Base-by-base conservation (phyloP, 2,113 vertebrate species). In the Rhegmatorhina hoffmannsi region DNA sequence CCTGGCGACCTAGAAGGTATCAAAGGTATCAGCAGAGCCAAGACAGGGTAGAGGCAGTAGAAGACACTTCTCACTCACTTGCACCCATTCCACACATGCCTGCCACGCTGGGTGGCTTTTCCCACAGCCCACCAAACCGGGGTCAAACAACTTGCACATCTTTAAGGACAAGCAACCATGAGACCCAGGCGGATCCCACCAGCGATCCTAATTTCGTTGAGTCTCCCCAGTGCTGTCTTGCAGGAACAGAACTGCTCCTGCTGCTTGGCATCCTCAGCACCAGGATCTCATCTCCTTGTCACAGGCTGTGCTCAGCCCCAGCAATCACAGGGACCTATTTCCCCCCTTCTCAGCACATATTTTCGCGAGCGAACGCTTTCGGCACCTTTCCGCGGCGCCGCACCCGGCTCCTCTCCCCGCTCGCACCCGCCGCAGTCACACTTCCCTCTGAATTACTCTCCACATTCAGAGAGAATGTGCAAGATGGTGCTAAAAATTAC, bases 401-500 rank as follows among this genome's bases (percentile, higher is more conserved):
- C 34, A 20, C 79, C 79, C 26, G 40, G 76, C 58, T 33, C 67
- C 63, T n/a, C 46, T 81, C 78, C 84, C 60, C 19, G 59, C 70
- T 43, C 89, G 40, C 90, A 20, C 85, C 20, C 91, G 56, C 56
- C 14, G 8, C 90, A 56, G 20, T 84, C 79, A 21, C 80, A 3
- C 86, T 13, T 60, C 95, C 93, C 64, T 52, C 77, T 11, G 38
- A 72, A 91, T 56, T 50, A 16, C 87, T 58, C 63, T n/a, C 89
- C 40, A 14, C 47, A 1, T 75, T 59, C 77, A 28, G 53, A 31
- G 79, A 55, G 81, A 94, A 94, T 20, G 17, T 11, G 92, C 77
- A 34, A 89, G 95, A 88, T 85, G 28, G 16, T 74, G 95, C 94
- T 95, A 67, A 92, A 89, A 58, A 63, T 52, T 13, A 81, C 96